Conservation (phyloP, 1,140 invertebrate genomes). For the Cydia fagiglandana region DNA sequence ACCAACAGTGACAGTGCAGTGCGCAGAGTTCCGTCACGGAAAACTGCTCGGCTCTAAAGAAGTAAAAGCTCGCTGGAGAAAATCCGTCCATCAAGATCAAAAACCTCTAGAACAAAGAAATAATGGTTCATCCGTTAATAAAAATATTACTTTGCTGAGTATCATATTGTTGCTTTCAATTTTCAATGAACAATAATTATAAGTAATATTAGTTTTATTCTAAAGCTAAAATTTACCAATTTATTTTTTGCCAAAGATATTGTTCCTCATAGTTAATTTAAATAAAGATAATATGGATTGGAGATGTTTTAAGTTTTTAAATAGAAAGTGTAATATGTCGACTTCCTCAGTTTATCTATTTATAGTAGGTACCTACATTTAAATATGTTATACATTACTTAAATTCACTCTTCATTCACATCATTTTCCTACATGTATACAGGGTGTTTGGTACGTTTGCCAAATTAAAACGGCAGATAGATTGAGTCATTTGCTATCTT, state of each 20-base stretch:
- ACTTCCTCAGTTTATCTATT: too few relatives aligned
- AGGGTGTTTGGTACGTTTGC: too few relatives aligned
- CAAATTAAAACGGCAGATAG: too few relatives aligned
- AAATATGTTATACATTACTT: too few relatives aligned
- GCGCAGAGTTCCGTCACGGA: constrained; percentile 63
- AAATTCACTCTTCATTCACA: too few relatives aligned
- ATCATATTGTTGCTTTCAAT: neutral
- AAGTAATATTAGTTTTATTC: neutral
- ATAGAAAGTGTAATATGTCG: too few relatives aligned
- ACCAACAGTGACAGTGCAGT: constrained; percentile 64
- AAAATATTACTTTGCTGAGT: neutral
- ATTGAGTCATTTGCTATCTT: too few relatives aligned
- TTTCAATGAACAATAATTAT: neutral
- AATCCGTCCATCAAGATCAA: constrained; percentile 45
- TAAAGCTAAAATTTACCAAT: neutral
- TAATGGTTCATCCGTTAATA: neutral
- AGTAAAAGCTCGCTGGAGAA: constrained; percentile 58
- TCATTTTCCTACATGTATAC: too few relatives aligned
- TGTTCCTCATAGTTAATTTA: constrained; percentile 14
- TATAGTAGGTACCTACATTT: too few relatives aligned
- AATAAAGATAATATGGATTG: constrained; percentile 7
- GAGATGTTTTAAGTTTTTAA: too few relatives aligned
- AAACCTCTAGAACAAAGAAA: constrained; percentile 56
- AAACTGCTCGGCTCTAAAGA: constrained; percentile 62
- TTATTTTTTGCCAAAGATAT: constrained; percentile 9